Evolutionary conservation across 1,140 invertebrate species (phyloP), one percentile per base, ranked within the genome.

Genomic region (Drosophila erecta): DNA sequence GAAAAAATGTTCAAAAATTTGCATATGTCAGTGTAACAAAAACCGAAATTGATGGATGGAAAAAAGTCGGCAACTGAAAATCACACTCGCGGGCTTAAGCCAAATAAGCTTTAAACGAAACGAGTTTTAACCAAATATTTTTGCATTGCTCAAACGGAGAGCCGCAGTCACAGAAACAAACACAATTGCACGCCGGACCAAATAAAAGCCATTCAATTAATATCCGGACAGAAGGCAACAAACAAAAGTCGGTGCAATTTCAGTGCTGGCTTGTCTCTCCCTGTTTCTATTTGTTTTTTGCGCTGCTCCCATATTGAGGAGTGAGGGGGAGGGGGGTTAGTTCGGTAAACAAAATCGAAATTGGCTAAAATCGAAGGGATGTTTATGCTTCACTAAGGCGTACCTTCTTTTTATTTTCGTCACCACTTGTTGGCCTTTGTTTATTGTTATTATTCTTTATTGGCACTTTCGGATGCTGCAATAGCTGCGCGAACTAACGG

Each of bases 61-160:
- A 46, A 50, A 53, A 60, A 50, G 49, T 35, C 49, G 17, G 27
- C 20, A 30, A 56, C 44, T 58, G 30, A 51, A 44, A 33, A 20
- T 38, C 62, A 76, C 44, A 65, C 44, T 65, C 50, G 24, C 61
- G 33, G 27, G 12, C 64, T 20, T 43, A 40, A 70, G n/a, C 50
- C 41, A 51, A 54, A 47, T 56, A 57, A 40, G 67, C 64, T 49
- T 20, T 40, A 43, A 70, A 70, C 35, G 27, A 76, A 85, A 85
- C 81, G 67, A 62, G 81, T 85, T 85, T 87, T 70, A 56, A 56
- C 59, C 62, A 81, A 86, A 85, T 79, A 81, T 72, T 85, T 73
- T 77, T 56, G 72, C 80, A 85, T 70, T 66, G 56, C 58, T 56
- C 55, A 59, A 79, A 76, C 73, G 59, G 41, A 40, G 58, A 24